These are phyloP conservation scores for Mus musculus DNA, from an alignment of 2,113 vertebrate genomes.

Conservation along the genomic window DNA sequence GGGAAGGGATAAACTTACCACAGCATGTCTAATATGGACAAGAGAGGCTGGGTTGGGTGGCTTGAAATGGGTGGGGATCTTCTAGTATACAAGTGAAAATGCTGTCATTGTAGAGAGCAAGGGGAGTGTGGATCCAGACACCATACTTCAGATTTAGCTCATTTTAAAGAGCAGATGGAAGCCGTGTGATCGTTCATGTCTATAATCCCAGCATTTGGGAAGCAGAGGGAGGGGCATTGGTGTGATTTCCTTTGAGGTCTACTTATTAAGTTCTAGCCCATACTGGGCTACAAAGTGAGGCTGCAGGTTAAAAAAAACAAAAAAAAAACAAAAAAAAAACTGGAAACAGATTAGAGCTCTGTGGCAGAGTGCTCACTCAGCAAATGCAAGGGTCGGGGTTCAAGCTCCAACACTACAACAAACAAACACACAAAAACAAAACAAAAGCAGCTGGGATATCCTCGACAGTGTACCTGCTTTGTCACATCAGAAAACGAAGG, in stretches of 20 bases:
- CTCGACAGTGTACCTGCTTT: neutral
- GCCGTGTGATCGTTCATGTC: neutral
- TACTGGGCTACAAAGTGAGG: neutral
- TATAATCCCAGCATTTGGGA: neutral
- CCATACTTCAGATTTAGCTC: neutral
- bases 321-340: too few species aligned
- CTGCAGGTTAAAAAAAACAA: neutral
- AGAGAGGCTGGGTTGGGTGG: neutral
- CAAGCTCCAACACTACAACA: neutral
- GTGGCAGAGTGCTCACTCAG: too few species aligned
- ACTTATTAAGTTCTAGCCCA: neutral
- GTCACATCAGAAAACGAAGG: neutral
- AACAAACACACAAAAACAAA: neutral
- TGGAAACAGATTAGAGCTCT: neutral
- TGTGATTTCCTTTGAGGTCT: neutral
- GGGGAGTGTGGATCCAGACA: neutral
- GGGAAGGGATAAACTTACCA: too few species aligned
- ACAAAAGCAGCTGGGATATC: neutral
- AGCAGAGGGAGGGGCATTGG: neutral
- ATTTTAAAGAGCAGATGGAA: neutral
- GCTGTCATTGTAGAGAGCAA: neutral
- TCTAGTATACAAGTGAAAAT: neutral
- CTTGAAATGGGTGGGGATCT: neutral
- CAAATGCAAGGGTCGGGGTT: neutral
- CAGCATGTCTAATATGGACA: neutral